phyloP scores from a whole-genome alignment of 2,888 invertebrate species.

The Sussaba pulchella region DNA sequence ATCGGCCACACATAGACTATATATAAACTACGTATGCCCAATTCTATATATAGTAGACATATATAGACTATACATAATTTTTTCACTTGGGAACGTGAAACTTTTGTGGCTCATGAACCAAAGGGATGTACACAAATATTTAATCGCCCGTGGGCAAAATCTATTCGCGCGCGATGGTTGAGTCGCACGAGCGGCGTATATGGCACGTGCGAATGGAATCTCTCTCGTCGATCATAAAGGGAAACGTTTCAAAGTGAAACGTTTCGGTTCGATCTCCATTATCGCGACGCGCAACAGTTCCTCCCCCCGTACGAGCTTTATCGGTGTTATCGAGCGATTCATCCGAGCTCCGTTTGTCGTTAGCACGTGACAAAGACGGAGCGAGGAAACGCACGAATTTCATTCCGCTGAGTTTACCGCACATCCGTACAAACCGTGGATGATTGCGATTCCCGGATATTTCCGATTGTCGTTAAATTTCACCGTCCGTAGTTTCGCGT shows the following conservation, averaged over 20 bases:
- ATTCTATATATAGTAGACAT: too few relatives aligned
- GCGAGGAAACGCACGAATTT: slow-evolving; percentile 11
- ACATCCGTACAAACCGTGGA: slow-evolving; percentile 58
- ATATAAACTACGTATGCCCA: too few relatives aligned
- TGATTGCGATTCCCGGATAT: slow-evolving; percentile 66
- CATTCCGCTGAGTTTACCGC: slow-evolving; percentile 49
- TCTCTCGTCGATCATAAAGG: slow-evolving; percentile 14
- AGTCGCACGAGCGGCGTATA: neutral
- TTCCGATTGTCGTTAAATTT: slow-evolving; percentile 73
- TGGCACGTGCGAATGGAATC: slow-evolving; percentile 17
- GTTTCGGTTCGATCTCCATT: slow-evolving; percentile 28
- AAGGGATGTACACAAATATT: neutral
- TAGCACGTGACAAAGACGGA: slow-evolving; percentile 20
- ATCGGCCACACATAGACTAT: too few relatives aligned
- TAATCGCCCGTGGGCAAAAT: slow-evolving; percentile 20
- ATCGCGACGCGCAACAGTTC: slow-evolving; percentile 30
- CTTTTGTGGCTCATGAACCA: neutral
- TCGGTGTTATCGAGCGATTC: slow-evolving; percentile 23
- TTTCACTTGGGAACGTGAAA: too few relatives aligned
- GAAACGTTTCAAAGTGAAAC: slow-evolving; percentile 30
- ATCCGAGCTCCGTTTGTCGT: slow-evolving; percentile 3
- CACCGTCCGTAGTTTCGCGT: slow-evolving; percentile 23
- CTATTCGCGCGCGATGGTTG: neutral
- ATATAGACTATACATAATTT: too few relatives aligned
- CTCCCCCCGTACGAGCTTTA: slow-evolving; percentile 27